phyloP scores from a whole-genome alignment of 1,140 invertebrate genomes.

The Drosophila saltans region DNA sequence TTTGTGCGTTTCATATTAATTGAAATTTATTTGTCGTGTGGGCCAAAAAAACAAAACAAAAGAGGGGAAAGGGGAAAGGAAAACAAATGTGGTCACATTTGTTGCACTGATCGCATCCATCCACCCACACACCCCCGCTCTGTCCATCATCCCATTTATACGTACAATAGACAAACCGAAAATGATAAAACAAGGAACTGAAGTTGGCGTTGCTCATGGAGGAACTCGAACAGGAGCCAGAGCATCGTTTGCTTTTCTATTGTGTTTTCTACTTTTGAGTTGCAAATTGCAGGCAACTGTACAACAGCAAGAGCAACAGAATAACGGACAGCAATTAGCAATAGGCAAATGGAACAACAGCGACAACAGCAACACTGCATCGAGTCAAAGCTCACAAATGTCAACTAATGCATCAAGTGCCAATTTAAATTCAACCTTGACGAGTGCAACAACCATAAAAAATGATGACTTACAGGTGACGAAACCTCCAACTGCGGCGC shows the following conservation, averaged over 20 bases:
- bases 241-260: neutral
- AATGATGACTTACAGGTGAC: neutral
- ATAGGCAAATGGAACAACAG: neutral
- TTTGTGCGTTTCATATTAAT: constrained; percentile 57
- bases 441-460: constrained; percentile 1
- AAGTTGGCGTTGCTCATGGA: neutral
- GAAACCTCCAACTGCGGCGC: constrained; percentile 11
- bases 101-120: constrained; percentile 17
- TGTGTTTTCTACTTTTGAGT: constrained; percentile 22
- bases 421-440: constrained; percentile 57
- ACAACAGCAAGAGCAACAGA: no score
- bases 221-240: no score
- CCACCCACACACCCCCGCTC: neutral
- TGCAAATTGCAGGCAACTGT: neutral
- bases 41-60: neutral
- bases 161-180: neutral
- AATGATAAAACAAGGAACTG: constrained; percentile 24
- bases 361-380: neutral
- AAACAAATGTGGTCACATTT: constrained; percentile 44
- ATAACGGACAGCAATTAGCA: constrained; percentile 39
- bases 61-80: constrained; percentile 3
- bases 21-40: constrained; percentile 54
- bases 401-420: constrained; percentile 13
- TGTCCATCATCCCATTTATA: neutral
- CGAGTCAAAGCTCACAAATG: constrained; percentile 2